These are phyloP conservation scores for Hippocampus mohnikei DNA, from an alignment of 2,113 vertebrate species.

Conservation along the genomic window DNA sequence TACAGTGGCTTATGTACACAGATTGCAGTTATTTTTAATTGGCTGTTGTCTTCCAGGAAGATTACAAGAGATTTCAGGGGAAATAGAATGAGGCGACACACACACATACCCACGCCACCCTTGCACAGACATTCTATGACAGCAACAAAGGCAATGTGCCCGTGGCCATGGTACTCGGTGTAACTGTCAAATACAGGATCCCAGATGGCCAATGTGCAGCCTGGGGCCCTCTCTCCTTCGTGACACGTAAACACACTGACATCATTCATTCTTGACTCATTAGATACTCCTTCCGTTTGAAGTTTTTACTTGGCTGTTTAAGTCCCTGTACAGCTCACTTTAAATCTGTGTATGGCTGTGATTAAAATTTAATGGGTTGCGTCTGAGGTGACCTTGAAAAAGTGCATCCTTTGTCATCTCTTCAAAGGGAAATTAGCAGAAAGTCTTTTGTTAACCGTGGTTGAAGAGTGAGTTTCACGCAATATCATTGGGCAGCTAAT, in stretches of 20 bases:
- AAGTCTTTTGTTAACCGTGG: constrained; percentile 47
- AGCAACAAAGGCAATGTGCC: neutral
- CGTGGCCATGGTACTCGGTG: neutral
- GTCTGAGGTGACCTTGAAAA: constrained; percentile 49
- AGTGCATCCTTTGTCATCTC: constrained; percentile 38
- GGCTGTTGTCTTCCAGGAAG: neutral
- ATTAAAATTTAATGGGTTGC: constrained; percentile 59
- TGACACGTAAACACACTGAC: neutral
- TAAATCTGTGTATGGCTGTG: constrained; percentile 50
- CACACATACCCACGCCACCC: neutral
- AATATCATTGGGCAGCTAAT: neutral
- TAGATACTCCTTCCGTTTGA: constrained; percentile 8
- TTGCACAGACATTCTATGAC: neutral
- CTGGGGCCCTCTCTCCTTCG: neutral
- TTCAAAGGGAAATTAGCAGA: constrained; percentile 53
- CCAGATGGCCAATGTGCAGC: neutral
- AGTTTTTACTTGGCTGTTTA: too few relatives aligned
- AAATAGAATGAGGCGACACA: neutral
- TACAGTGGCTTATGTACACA: constrained; percentile 1
- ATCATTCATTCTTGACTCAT: constrained; percentile 34
- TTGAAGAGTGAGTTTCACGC: constrained; percentile 2
- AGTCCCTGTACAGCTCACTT: constrained; percentile 29
- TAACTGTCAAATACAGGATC: neutral
- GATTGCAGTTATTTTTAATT: constrained; percentile 1
- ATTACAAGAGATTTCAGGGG: neutral